Evolutionary conservation across 2,113 vertebrate species (phyloP), one percentile per base, ranked within the genome.

Genomic region (Deroptyus accipitrinus): DNA sequence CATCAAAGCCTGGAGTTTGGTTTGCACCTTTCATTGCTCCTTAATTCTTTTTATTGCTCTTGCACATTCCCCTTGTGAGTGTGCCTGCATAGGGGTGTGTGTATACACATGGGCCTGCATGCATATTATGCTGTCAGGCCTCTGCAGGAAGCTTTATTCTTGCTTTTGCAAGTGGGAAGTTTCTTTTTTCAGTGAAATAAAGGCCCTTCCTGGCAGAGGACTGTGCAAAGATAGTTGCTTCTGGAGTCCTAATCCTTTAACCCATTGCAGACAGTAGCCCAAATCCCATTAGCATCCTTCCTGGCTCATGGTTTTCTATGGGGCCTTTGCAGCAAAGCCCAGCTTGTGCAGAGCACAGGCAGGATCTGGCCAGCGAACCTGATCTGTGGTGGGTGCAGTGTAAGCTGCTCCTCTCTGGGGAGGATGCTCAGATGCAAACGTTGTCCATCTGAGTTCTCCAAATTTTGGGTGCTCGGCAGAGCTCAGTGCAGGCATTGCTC

Each of bases 71-170:
- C 9, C 35, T 37, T 24, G 52, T 3, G 6, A 93, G 55, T 3
- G 1, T 31, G 64, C 35, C 67, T 54, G 28, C 49, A 28, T 42
- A 68, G 66, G 48, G 82, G n/a, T 48, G 61, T 46, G 74, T 77
- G 73, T 44, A 30, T 44, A 70, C 83, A 83, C 7, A 23, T 55
- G 80, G 94, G 86, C 46, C 88, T 86, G 68, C 82, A 31, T 22
- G 7, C n/a, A 25, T 35, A 96, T 96, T 95, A 95, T 61, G 75
- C 68, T 96, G 93, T 93, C 94, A 96, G 88, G 62, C 79, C 68
- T 67, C 93, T 41, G 80, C 4, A 1, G 95, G 92, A 75, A 92
- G 88, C 88, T 94, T 93, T 88, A 72, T 88, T 93, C 90, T 86
- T 83, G 85, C 72, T 83, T 92, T 81, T 86, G 76, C 76, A 86